Base-by-base conservation (phyloP, 2,797 vertebrate genomes). In the Lithobates pipiens region DNA sequence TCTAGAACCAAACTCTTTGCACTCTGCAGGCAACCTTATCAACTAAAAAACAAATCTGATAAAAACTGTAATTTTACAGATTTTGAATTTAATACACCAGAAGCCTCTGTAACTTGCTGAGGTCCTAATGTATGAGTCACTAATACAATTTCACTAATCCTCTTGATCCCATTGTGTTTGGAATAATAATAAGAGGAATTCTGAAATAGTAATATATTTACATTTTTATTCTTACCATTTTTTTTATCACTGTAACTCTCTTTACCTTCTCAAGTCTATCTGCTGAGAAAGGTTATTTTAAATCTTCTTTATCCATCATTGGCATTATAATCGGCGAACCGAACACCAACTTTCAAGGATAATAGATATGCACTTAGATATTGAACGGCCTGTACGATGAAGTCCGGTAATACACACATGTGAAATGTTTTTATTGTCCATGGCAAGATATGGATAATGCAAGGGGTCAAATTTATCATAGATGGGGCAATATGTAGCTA, bases 121-220 rank as follows among this genome's bases (percentile, higher is more conserved):
- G 65, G 67, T 27, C 44, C 29, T 68, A 32, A 32, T 79, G 5
- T 68, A 69, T 69, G 77, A 69, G 36, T 79, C 65, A 46, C 77
- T 67, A 39, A 67, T 78, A 67, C 32, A 67, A 78, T 57, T 67
- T 44, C 76, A 65, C 27, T 79, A 78, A 78, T 78, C 63, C 63
- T 3, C 63, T 78, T 68, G 34, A 78, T 68, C 63, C 36, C 39
- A 78, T 67, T 93, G 77, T 78, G 18, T 21, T 32, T 69, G 25
- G 46, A 69, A 42, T 21, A 44, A 78, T 39, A 39, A 46, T 29
- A 69, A 79, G 39, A 39, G 32, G 15, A 25, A 63, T 15, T 42
- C 39, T 68, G 39, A 42, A 79, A 69, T 46, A 7, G 27, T 68
- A 79, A 46, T 69, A 27, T 44, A 50, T 79, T 69, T 46, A 32